phyloP scores from a whole-genome alignment of 2,113 vertebrate genomes.

The Agapornis roseicollis region DNA sequence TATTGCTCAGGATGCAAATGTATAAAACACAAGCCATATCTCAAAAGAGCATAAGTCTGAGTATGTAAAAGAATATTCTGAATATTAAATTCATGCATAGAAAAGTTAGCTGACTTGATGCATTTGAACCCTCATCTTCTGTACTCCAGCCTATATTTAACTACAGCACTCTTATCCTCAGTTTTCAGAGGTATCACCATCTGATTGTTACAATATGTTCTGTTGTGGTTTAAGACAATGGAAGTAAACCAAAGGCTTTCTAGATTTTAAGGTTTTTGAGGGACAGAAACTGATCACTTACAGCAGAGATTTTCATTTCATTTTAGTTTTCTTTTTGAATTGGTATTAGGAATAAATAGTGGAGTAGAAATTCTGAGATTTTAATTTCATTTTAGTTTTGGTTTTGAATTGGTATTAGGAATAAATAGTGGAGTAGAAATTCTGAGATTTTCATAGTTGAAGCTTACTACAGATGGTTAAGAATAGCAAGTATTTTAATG shows the following conservation, averaged over 20 bases:
- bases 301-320: not conserved
- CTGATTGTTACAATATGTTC: not conserved
- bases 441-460: not conserved
- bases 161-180: not conserved
- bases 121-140: not conserved
- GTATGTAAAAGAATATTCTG: not conserved
- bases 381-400: not conserved
- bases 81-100: not conserved
- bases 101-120: not conserved
- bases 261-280: not conserved
- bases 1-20: not conserved
- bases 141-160: not conserved
- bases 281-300: not conserved
- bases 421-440: not conserved
- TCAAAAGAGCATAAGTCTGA: not conserved
- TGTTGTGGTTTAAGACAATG: too few species aligned
- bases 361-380: not conserved
- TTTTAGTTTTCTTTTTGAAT: not conserved
- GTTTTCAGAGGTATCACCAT: not conserved
- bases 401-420: not conserved
- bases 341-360: not conserved
- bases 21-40: not conserved
- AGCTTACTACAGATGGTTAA: not conserved
- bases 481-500: conserved; percentile 2
- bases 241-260: not conserved